Conservation (phyloP, 2,797 vertebrate species). For the Danio kyathit region DNA sequence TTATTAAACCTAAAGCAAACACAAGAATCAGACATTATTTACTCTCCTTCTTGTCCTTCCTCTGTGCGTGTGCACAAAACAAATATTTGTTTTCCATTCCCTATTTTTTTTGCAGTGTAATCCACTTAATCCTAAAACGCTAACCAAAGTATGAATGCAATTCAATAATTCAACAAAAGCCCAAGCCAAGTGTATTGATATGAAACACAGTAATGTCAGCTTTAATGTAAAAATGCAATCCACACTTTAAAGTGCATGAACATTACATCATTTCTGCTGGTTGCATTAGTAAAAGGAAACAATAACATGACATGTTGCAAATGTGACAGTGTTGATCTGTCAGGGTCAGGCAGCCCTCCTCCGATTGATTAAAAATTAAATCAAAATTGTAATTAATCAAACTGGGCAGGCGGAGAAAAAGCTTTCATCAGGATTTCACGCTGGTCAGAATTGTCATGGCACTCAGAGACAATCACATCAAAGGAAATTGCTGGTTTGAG, state of each 20-base stretch:
- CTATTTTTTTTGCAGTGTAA: slow-evolving; percentile 31
- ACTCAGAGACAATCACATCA: slow-evolving; percentile 49
- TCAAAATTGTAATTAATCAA: slow-evolving; percentile 36
- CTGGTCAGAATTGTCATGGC: slow-evolving; percentile 31
- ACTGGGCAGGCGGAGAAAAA: background rate
- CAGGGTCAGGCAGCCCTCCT: slow-evolving; percentile 39
- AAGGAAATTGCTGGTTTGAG: slow-evolving; percentile 43
- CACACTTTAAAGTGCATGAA: slow-evolving; percentile 9
- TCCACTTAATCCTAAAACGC: slow-evolving; percentile 38
- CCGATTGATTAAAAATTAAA: slow-evolving; percentile 42
- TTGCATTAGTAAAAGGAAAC: slow-evolving; percentile 2
- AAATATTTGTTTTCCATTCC: slow-evolving; percentile 12
- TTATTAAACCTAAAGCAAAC: slow-evolving; percentile 23
- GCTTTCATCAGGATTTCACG: slow-evolving; percentile 50
- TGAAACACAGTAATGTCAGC: background rate
- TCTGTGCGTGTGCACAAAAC: slow-evolving; percentile 18
- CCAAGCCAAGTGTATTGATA: background rate
- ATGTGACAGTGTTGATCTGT: slow-evolving; percentile 23
- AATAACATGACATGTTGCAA: slow-evolving; percentile 2
- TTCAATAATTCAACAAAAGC: slow-evolving; percentile 43
- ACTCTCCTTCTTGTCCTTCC: background rate
- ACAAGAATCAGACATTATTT: background rate
- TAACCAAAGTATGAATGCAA: slow-evolving; percentile 11
- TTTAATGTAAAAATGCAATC: slow-evolving; percentile 16
- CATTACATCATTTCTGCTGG: background rate